phyloP scores from a whole-genome alignment of 2,113 vertebrate species.

The Strix uralensis region DNA sequence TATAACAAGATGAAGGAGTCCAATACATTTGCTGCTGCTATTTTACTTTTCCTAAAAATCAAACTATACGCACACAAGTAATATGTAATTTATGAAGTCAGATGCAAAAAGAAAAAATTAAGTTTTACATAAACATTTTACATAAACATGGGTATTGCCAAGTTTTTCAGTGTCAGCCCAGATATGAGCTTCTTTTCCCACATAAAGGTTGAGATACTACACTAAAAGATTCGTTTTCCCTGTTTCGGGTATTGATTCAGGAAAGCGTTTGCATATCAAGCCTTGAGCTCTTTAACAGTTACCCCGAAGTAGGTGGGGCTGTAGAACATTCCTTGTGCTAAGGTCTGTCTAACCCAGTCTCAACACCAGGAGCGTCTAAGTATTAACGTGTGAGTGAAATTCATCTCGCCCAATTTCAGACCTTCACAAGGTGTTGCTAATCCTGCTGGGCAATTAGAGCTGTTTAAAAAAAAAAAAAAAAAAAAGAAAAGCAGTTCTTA shows the following conservation, averaged over 20 bases:
- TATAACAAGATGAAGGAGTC: not conserved
- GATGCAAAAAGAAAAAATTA: not conserved
- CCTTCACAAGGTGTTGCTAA: not conserved
- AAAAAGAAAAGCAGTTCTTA: not conserved
- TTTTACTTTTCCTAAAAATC: not conserved
- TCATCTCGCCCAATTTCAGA: not conserved
- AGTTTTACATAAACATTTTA: not conserved
- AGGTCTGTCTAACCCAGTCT: not conserved
- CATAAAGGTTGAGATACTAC: not conserved
- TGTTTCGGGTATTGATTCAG: not conserved
- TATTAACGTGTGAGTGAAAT: not conserved
- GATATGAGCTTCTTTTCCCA: not conserved
- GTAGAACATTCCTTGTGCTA: not conserved
- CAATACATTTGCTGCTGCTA: not conserved
- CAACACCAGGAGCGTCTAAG: not conserved
- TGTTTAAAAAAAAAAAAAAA: not conserved
- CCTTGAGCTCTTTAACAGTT: not conserved
- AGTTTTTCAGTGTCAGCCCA: not conserved
- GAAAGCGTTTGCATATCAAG: not conserved
- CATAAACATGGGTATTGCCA: accelerated
- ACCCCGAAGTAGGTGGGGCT: not conserved
- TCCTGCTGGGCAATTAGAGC: not conserved
- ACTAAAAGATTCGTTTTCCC: not conserved
- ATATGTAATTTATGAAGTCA: not conserved
- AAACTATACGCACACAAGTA: not conserved